These are phyloP conservation scores for Callorhinus ursinus DNA, from an alignment of 2,113 vertebrate genomes.

Conservation along the genomic window DNA sequence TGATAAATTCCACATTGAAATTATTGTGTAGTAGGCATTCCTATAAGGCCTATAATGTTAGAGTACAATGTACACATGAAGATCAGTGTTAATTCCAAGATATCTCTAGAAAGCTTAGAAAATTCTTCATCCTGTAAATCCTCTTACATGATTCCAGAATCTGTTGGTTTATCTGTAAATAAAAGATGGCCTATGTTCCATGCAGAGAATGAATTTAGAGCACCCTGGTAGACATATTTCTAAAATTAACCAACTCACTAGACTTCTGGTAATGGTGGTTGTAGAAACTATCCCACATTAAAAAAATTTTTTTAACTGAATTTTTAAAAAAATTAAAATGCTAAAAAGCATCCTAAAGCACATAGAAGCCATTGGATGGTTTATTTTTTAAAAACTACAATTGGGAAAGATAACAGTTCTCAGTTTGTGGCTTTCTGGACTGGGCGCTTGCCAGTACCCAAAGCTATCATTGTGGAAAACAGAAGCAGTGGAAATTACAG, in stretches of 20 bases:
- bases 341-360: background rate
- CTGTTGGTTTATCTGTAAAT: background rate
- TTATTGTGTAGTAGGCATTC: background rate
- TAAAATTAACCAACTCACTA: background rate
- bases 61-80: background rate
- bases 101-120: conserved; percentile 2
- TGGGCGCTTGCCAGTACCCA: background rate
- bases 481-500: background rate
- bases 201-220: background rate
- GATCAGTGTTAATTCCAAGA: background rate
- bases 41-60: background rate
- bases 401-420: background rate
- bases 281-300: background rate
- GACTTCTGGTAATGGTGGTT: background rate
- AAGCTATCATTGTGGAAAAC: background rate
- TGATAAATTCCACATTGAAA: background rate
- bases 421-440: background rate
- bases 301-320: background rate
- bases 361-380: background rate
- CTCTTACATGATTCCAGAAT: background rate
- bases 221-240: background rate
- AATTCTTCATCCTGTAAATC: background rate
- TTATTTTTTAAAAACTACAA: background rate
- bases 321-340: background rate
- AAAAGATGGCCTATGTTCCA: background rate